Conservation (phyloP, 1,140 invertebrate genomes). For the Nomia melanderi region DNA sequence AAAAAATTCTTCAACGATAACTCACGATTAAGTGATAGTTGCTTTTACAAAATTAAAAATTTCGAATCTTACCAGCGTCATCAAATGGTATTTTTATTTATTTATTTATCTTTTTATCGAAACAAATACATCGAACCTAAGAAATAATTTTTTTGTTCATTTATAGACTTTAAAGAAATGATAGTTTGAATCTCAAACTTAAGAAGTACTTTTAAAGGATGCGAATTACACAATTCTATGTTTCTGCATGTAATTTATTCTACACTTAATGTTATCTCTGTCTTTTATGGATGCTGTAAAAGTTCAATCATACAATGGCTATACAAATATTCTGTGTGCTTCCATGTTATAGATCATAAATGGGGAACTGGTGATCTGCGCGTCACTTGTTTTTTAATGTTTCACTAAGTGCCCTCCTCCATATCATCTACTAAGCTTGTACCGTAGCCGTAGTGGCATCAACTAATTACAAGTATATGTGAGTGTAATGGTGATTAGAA, state of each 20-base stretch:
- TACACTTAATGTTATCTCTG: slow-evolving; percentile 49
- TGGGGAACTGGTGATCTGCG: too few species aligned
- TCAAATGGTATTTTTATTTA: slow-evolving; percentile 11
- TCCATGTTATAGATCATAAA: too few species aligned
- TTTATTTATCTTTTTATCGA: not conserved
- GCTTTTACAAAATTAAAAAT: not conserved
- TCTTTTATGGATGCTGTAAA: slow-evolving; percentile 62
- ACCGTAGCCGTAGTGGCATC: too few species aligned
- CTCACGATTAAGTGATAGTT: not conserved
- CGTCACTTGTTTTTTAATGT: too few species aligned
- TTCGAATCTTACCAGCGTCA: not conserved
- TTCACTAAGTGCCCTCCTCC: too few species aligned
- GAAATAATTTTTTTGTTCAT: not conserved
- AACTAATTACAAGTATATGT: too few species aligned
- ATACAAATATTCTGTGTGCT: slow-evolving; percentile 72
- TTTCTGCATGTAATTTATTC: slow-evolving; percentile 56
- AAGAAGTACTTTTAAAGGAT: slow-evolving; percentile 24
- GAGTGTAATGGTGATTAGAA: too few species aligned
- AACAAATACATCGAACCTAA: not conserved
- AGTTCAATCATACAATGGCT: slow-evolving; percentile 57
- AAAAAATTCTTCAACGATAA: not conserved
- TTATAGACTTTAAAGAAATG: not conserved
- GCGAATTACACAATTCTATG: slow-evolving; percentile 47
- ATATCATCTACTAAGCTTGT: too few species aligned
- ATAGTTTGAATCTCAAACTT: slow-evolving; percentile 65